Percentiles rank a stretch among this genome's conserved stretches.
Conservation (phyloP, 2,797 vertebrate genomes). For the Leuciscus waleckii region DNA sequence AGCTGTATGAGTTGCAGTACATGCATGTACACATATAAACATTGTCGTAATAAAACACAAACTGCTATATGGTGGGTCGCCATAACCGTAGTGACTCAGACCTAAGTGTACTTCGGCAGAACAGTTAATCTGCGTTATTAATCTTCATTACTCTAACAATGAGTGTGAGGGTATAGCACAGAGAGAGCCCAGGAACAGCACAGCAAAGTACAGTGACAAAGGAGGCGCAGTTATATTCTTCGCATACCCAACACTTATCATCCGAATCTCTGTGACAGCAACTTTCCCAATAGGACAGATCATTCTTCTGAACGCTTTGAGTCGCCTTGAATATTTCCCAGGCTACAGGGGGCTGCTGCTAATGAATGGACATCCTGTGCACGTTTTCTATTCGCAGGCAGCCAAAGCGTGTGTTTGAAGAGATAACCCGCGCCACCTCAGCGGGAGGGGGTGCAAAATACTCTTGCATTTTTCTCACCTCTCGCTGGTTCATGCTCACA, state of each 20-base stretch:
- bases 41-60: constrained; percentile 5
- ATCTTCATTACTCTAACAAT: constrained; percentile 59
- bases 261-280: constrained; percentile 34
- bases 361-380: constrained; percentile 46
- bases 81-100: constrained; percentile 13
- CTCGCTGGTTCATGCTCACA: not conserved
- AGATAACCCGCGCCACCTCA: constrained; percentile 1
- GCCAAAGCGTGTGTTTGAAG: constrained; percentile 22
- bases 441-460: constrained; percentile 34
- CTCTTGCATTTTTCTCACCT: constrained; percentile 36
- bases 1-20: not conserved
- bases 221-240: constrained; percentile 45
- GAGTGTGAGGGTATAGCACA: constrained; percentile 8
- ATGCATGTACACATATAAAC: constrained; percentile 8
- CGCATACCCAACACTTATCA: constrained; percentile 28
- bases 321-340: constrained; percentile 5
- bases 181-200: not conserved
- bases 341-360: constrained; percentile 10
- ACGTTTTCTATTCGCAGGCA: constrained; percentile 32
- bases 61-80: constrained; percentile 5
- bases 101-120: constrained; percentile 30
- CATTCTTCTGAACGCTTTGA: constrained; percentile 22
- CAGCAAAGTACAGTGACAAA: constrained; percentile 46
- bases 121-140: constrained; percentile 53
- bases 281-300: constrained; percentile 31